Conservation (phyloP, 2,888 invertebrate species). For the Andrena bicolor region DNA sequence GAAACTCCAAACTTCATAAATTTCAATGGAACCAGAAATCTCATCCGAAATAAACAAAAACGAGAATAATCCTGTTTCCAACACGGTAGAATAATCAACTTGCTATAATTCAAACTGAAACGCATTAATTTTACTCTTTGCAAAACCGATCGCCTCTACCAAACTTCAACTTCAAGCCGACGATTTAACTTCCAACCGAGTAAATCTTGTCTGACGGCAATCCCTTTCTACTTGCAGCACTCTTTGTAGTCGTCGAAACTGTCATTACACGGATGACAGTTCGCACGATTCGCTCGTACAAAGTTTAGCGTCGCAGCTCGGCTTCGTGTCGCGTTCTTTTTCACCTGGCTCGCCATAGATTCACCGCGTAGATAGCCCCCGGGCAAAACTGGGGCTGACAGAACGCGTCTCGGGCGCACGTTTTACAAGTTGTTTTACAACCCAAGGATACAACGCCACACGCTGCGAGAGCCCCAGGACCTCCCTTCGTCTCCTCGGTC, state of each 20-base stretch:
- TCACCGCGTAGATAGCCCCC: conserved; percentile 73
- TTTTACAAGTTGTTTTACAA: conserved; percentile 85
- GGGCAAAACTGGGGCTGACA: conserved; percentile 66
- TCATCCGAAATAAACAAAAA: background rate
- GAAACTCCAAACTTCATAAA: too few relatives aligned
- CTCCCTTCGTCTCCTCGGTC: conserved; percentile 38
- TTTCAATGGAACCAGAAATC: too few relatives aligned
- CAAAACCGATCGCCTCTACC: background rate
- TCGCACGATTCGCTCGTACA: conserved; percentile 8
- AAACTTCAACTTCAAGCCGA: background rate
- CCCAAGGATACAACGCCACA: conserved; percentile 64
- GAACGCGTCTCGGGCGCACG: conserved; percentile 76
- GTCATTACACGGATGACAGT: background rate
- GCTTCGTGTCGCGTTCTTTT: conserved; percentile 24
- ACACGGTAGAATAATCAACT: background rate
- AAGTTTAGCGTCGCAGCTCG: conserved; percentile 35
- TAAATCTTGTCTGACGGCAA: background rate
- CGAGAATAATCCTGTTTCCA: background rate
- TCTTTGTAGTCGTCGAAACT: background rate
- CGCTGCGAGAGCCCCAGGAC: conserved; percentile 66
- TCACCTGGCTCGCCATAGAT: conserved; percentile 68
- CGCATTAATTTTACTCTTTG: background rate
- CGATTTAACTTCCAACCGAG: background rate
- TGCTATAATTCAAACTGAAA: conserved; percentile 19
- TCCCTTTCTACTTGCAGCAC: background rate